A percentile compares a stretch with the other conserved stretches of the same genome.
These are phyloP conservation scores for Hemitrygon akajei DNA, from an alignment of 2,797 vertebrate genomes.

Conservation along the genomic window DNA sequence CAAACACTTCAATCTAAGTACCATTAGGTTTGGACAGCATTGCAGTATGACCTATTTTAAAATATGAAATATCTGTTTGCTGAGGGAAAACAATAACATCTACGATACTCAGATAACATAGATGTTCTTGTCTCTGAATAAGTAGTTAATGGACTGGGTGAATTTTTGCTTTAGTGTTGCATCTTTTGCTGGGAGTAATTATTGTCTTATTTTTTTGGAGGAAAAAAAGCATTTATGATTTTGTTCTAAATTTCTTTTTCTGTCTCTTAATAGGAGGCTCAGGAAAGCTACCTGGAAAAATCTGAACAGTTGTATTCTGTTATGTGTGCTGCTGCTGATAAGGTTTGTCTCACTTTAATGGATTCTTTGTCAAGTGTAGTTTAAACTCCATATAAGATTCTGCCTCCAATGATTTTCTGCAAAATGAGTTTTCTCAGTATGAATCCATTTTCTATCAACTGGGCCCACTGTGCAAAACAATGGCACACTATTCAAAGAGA, in stretches of 20 bases:
- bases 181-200: background rate
- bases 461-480: background rate
- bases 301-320: constrained; percentile 63
- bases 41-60: background rate
- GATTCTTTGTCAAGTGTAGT: background rate
- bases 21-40: background rate
- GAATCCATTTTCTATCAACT: background rate
- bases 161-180: background rate
- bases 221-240: background rate
- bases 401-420: background rate
- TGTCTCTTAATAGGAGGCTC: constrained; percentile 58
- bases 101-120: background rate
- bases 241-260: background rate
- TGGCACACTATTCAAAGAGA: background rate
- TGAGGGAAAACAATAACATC: background rate
- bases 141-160: background rate
- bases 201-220: background rate
- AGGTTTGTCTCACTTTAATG: constrained; percentile 56
- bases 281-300: constrained; percentile 74
- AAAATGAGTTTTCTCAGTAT: background rate
- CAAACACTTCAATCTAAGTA: too few species aligned
- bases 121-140: background rate
- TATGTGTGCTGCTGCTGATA: constrained; percentile 74
- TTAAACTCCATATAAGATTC: constrained; percentile 4
- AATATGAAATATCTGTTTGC: background rate